Conservation (phyloP, 2,797 vertebrate genomes). For the Pempheris klunzingeri region DNA sequence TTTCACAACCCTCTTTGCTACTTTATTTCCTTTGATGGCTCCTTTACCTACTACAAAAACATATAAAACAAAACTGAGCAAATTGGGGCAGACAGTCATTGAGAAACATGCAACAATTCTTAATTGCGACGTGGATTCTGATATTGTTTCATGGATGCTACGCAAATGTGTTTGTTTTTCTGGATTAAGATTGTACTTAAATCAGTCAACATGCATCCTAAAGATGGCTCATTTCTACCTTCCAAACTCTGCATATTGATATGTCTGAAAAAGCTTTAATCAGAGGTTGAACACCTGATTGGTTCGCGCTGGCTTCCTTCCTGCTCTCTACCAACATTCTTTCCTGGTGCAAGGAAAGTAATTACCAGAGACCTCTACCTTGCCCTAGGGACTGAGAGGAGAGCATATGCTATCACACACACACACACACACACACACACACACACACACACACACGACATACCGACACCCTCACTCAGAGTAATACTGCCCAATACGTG, state of each 20-base stretch:
- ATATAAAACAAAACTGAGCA: conserved; percentile 48
- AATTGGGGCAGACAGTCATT: conserved; percentile 33
- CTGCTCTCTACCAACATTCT: conserved; percentile 67
- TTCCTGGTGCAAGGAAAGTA: conserved; percentile 84
- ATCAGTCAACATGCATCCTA: conserved; percentile 1
- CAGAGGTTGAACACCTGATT: conserved; percentile 68
- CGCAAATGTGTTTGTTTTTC: not conserved
- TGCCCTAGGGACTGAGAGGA: conserved; percentile 74
- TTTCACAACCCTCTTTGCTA: conserved; percentile 48
- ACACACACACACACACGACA: conserved; percentile 26
- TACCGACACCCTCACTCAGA: conserved; percentile 18
- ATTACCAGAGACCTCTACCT: conserved; percentile 82
- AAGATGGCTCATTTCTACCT: not conserved
- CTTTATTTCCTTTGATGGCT: conserved; percentile 62
- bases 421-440: conserved; percentile 33
- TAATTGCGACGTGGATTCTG: not conserved
- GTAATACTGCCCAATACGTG: conserved; percentile 81
- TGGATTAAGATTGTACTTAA: not conserved
- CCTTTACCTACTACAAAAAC: conserved; percentile 49
- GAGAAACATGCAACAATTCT: conserved; percentile 10
- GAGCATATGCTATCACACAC: conserved; percentile 80
- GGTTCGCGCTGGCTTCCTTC: conserved; percentile 66
- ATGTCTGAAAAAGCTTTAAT: conserved; percentile 55
- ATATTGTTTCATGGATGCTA: not conserved
- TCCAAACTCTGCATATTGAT: conserved; percentile 37